Base-by-base conservation (phyloP, 2,113 vertebrate species). In the Sylvilagus bachmani region DNA sequence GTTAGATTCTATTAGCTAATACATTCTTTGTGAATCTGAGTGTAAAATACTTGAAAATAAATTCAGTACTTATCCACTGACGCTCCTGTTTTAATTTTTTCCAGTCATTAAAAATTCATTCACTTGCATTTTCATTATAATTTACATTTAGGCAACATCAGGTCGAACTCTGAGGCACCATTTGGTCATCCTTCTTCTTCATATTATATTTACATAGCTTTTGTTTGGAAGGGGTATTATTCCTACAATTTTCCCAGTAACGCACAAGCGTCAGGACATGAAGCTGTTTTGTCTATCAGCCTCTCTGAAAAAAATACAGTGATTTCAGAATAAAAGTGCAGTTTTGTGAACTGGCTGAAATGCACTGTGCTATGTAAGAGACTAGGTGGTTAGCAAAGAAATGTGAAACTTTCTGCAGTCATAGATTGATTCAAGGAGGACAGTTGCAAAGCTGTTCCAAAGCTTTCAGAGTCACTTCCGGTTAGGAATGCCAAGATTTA, bases 81-180 rank as follows among this genome's bases (percentile, higher is more conserved):
- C 73, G 31, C 10, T 66, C 6, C 25, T 83, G 5, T 93, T 96
- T 93, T 44, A 62, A 53, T 70, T 89, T 91, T 92, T 61, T 61
- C 16, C 86, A 88, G 25, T 79, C 27, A 86, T 75, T 94, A 91
- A 44, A 69, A 77, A 95, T 85, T 78, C 16, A 69, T 95, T 90
- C 88, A 82, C 14, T 24, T 84, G 55, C 79, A 27, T 84, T 89
- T 94, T 69, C 38, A 75, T 90, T 80, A 67, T 38, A 83, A 86
- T 64, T 71, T 89, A 71, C 14, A 66, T 83, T 73, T 80, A 86
- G 67, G 84, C 88, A 74, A 80, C 38, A 86, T 55, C 62, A 77
- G n/a, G 73, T 44, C 86, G 24, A 92, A 86, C 33, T 36, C 36
- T 84, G 73, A 66, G 53, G 31, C 24, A 94, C 29, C 10, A 31